Percentiles rank a stretch among this genome's conserved stretches.
Conservation (phyloP, 2,113 vertebrate genomes). For the Calidris pugnax region DNA sequence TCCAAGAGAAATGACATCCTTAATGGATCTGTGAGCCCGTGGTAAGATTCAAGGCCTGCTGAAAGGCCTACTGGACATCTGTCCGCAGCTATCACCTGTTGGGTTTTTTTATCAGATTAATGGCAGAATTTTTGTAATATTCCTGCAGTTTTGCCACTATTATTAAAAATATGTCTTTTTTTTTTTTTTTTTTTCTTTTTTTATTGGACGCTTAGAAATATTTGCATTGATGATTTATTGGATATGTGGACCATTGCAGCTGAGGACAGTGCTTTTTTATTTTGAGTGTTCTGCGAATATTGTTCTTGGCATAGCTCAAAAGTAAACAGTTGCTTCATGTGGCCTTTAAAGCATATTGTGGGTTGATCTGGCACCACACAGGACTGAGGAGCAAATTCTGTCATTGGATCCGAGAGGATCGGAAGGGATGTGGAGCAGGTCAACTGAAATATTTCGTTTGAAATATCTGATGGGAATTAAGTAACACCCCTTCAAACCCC, state of each 20-base stretch:
- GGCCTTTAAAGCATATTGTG: not conserved
- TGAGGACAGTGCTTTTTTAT: not conserved
- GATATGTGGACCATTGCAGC: not conserved
- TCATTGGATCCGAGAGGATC: not conserved
- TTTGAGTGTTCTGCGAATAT: not conserved
- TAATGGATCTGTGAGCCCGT: not conserved
- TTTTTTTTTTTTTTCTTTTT: not conserved
- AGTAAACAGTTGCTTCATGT: conserved; percentile 38
- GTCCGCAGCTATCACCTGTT: not conserved
- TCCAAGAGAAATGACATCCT: not conserved
- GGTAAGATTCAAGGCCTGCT: not conserved
- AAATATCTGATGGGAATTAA: not conserved
- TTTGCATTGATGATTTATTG: not conserved
- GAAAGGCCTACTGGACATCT: not conserved
- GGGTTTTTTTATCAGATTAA: not conserved
- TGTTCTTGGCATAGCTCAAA: conserved; percentile 44
- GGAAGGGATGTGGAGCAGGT: not conserved
- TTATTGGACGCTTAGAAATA: not conserved
- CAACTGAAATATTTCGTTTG: not conserved
- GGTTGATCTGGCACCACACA: not conserved
- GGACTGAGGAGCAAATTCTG: not conserved
- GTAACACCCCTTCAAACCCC: not conserved
- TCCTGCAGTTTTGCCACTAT: not conserved
- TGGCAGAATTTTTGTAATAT: not conserved
- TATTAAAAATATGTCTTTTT: not conserved